phyloP scores from a whole-genome alignment of 2,888 invertebrate species.

The Rosalia funebris region DNA sequence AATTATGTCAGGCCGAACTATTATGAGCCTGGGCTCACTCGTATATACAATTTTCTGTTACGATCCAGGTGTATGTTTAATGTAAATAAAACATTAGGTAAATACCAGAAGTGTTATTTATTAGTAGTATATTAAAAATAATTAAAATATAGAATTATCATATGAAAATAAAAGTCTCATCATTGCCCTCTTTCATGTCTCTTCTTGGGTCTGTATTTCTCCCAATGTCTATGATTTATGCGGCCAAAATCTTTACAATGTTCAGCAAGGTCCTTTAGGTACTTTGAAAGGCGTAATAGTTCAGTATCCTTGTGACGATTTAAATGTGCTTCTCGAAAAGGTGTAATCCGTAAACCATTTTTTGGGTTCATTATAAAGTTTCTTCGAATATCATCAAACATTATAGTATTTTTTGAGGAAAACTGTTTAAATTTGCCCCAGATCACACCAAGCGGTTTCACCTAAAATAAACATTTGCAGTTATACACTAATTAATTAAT shows the following conservation, averaged over 20 bases:
- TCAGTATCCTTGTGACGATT: constrained; percentile 88
- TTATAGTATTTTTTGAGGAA: constrained; percentile 91
- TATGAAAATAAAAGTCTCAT: constrained; percentile 3
- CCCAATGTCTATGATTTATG: constrained; percentile 93
- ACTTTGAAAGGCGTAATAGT: constrained; percentile 80
- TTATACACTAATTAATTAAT: neutral
- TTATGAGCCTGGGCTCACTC: no score
- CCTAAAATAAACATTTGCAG: constrained; percentile 65
- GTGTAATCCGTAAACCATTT: constrained; percentile 88
- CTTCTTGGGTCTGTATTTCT: constrained; percentile 73
- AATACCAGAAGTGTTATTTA: no score
- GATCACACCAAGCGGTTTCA: constrained; percentile 94
- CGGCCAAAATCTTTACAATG: constrained; percentile 83
- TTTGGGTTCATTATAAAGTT: constrained; percentile 99
- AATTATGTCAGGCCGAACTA: no score
- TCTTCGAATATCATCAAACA: constrained; percentile 95
- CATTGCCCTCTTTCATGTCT: constrained; percentile 31
- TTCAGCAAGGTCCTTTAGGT: constrained; percentile 84
- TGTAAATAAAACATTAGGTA: no score
- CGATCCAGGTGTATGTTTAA: no score
- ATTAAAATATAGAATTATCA: constrained; percentile 5
- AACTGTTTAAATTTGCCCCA: constrained; percentile 96
- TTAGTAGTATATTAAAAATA: constrained; percentile 25
- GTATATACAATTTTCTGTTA: no score
- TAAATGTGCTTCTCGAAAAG: constrained; percentile 90